Conservation (phyloP, 1,140 invertebrate genomes). For the Cataglyphis hispanica region DNA sequence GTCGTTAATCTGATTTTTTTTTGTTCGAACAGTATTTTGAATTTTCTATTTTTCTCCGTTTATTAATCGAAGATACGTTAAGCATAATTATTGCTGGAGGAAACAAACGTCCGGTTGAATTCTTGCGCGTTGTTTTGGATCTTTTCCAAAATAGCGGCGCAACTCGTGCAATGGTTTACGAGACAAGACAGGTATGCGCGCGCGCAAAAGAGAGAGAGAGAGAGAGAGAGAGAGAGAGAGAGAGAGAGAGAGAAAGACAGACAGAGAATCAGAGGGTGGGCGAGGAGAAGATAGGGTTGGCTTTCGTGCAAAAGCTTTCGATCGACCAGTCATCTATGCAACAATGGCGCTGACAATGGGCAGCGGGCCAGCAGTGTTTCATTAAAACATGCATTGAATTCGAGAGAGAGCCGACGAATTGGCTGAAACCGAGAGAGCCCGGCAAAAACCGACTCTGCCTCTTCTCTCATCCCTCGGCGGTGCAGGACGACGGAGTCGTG, state of each 20-base stretch:
- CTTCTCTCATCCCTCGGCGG: background rate
- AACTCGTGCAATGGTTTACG: conserved; percentile 48
- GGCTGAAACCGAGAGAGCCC: conserved; percentile 77
- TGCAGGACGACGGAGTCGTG: conserved; percentile 74
- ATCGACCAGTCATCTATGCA: conserved; percentile 79
- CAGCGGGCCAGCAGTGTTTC: conserved; percentile 85
- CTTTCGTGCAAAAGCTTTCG: conserved; percentile 74
- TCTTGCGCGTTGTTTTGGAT: conserved; percentile 74
- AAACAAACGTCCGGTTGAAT: background rate
- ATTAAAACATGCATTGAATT: conserved; percentile 85
- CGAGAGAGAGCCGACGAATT: conserved; percentile 77
- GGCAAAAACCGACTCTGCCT: conserved; percentile 22
- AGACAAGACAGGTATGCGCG: conserved; percentile 55
- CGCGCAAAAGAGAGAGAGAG: too few relatives aligned
- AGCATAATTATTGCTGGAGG: background rate
- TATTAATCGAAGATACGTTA: conserved; percentile 51
- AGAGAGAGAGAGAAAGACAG: background rate
- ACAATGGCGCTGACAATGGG: conserved; percentile 84
- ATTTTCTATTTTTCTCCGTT: background rate
- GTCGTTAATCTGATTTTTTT: background rate
- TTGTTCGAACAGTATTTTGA: background rate
- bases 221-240: background rate
- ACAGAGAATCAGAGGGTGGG: background rate
- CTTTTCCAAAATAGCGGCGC: conserved; percentile 70
- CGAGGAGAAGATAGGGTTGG: conserved; percentile 38